Evolutionary conservation across 2,888 invertebrate genomes (phyloP).

Genomic region (Agrochola circellaris): DNA sequence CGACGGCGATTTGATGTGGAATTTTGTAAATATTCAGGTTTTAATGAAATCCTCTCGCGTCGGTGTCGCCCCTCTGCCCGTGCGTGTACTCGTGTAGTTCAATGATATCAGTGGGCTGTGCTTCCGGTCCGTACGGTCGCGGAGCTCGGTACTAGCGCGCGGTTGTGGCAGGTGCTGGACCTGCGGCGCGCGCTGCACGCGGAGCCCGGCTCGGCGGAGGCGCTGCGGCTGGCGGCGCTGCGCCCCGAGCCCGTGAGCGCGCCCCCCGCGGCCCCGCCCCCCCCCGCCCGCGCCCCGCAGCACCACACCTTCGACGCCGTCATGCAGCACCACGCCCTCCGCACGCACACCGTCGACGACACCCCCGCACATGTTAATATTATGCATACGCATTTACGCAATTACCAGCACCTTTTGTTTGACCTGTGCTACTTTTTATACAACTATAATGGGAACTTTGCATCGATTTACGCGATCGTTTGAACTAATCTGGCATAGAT

Average conservation of each 20-base stretch:
- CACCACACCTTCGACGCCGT: slow-evolving; percentile 90
- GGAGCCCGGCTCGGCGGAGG: slow-evolving; percentile 91
- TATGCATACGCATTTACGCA: slow-evolving; percentile 66
- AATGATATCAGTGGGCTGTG: slow-evolving; percentile 58
- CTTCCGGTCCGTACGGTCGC: slow-evolving; percentile 40
- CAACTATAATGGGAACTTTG: slow-evolving; percentile 57
- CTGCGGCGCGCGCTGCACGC: slow-evolving; percentile 95
- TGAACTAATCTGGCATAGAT: slow-evolving; percentile 69
- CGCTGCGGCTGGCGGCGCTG: slow-evolving; percentile 89
- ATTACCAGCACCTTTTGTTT: slow-evolving; percentile 61
- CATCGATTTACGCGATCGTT: slow-evolving; percentile 60
- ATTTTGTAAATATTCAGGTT: background rate
- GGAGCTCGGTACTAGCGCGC: slow-evolving; percentile 57
- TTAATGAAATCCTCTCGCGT: slow-evolving; percentile 3
- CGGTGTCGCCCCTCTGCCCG: slow-evolving; percentile 38
- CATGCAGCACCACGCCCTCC: slow-evolving; percentile 90
- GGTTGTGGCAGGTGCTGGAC: slow-evolving; percentile 93
- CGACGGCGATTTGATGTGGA: slow-evolving; percentile 24
- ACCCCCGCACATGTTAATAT: slow-evolving; percentile 74
- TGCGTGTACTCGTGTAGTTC: slow-evolving; percentile 38
- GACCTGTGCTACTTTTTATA: slow-evolving; percentile 65
- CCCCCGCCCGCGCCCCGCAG: slow-evolving; percentile 83
- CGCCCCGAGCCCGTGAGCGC: slow-evolving; percentile 89
- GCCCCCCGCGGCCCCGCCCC: slow-evolving; percentile 65
- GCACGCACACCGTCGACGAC: slow-evolving; percentile 87